Base-by-base conservation (phyloP, 2,888 invertebrate genomes). In the Caenorhabditis parvicauda region DNA sequence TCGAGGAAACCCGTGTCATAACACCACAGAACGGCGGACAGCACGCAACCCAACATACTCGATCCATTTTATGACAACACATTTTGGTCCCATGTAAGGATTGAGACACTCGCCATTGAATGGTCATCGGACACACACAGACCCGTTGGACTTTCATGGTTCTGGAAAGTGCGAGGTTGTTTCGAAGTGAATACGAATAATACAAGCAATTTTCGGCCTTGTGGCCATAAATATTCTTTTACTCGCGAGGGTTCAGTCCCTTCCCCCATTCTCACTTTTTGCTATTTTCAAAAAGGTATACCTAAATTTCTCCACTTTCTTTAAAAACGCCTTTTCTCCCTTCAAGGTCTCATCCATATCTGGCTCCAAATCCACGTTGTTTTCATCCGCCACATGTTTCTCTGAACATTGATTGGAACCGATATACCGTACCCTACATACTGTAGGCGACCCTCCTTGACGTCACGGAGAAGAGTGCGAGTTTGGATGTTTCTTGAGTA, bases 1-100 rank as follows among this genome's bases (percentile, higher is more conserved):
- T 4, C 22, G n/a, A 32, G 22, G 53, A 32, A 4, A 56, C 59
- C 35, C 59, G 38, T 28, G 42, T 48, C 19, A 62, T 25, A 22
- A 60, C 41, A 43, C 57, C 56, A 42, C 57, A 67, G 21, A 35
- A 57, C 14, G 72, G 72, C 12, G 72, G 72, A 39, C 67, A 70
- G 43, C 68, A 72, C 6, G 58, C 28, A 6, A 67, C 38, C 17
- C 51, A 67, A 6, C 50, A 29, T 38, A 54, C 45, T 1, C 67
- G 49, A 9, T 55, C 52, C 12, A 62, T n/a, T 27, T 56, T 46
- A 5, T 54, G 54, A 35, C 56, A 27, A 14, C 29, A 38, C 0
- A 42, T 44, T 37, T 51, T 44, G 3, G 47, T 21, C 4, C 38
- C 32, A 12, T 56, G 52, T 19, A 43, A 24, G 0, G 27, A 29